Conservation (phyloP, 2,113 vertebrate genomes). For the Chascanopsetta lugubris region DNA sequence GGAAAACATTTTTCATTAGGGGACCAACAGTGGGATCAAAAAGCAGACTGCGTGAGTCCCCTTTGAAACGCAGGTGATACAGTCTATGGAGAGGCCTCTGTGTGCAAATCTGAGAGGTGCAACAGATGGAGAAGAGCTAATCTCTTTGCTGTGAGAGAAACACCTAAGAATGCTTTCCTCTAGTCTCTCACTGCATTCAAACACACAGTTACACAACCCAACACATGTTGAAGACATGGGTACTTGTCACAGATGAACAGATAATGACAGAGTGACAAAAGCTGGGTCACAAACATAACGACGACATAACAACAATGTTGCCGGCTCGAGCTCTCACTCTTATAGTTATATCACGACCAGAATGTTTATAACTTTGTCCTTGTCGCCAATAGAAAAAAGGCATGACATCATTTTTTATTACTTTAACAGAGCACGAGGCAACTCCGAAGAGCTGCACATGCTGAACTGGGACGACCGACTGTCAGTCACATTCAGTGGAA, state of each 20-base stretch:
- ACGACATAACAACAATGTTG: neutral
- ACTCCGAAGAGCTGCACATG: neutral
- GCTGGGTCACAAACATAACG: neutral
- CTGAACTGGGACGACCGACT: slow-evolving; percentile 30
- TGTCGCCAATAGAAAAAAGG: neutral
- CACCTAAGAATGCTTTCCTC: slow-evolving; percentile 29
- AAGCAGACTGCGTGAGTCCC: neutral
- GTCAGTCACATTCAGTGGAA: slow-evolving; percentile 39
- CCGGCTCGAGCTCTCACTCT: neutral
- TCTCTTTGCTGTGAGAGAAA: slow-evolving; percentile 56
- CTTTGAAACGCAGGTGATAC: slow-evolving; percentile 10
- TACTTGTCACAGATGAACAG: slow-evolving; percentile 4
- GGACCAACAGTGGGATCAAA: neutral
- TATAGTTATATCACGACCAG: neutral
- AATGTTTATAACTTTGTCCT: neutral
- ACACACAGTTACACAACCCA: slow-evolving; percentile 18
- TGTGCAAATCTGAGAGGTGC: slow-evolving; percentile 44
- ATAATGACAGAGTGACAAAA: neutral
- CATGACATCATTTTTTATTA: slow-evolving; percentile 19
- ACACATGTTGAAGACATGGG: slow-evolving; percentile 9
- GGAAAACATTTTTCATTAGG: neutral
- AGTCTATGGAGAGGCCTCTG: slow-evolving; percentile 15
- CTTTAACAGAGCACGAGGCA: slow-evolving; percentile 17
- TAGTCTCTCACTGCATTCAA: neutral
- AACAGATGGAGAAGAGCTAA: slow-evolving; percentile 71